Evolutionary conservation across 2,888 invertebrate genomes (phyloP), one percentile per base, ranked within the genome.

Genomic region (Hetaerina titia): DNA sequence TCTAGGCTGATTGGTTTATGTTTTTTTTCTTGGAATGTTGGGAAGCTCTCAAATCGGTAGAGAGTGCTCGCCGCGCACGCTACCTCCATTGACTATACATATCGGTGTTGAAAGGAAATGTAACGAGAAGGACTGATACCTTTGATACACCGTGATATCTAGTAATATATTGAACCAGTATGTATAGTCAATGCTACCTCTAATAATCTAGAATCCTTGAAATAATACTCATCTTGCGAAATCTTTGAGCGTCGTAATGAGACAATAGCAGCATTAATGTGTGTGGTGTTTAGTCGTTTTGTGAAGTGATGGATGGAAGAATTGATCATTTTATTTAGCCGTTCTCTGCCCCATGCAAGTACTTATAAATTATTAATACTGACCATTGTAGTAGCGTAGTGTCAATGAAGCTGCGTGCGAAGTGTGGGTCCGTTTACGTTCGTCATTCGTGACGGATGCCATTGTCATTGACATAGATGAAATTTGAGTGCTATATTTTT

Each of bases 31-130:
- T 74, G 64, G 92, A 92, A 92, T 92, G 92, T 56, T 92, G 92
- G 92, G 92, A 92, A 92, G 69, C 69, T 92, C 92, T 92, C 92
- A 92, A 92, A 92, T 92, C 92, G 64, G 92, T 92, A 92, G 92
- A 69, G 92, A 74, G 92, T 69, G 92, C 92, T 69, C 92, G 92
- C 92, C 92, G 92, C 92, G 92, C 92, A 92, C 92, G 92, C 92
- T 92, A 92, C 92, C 92, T 92, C 92, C 92, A 92, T 92, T 92
- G 92, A 92, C 92, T 92, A 92, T 92, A 92, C 92, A 92, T 92
- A 92, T 92, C 92, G 64, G 92, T 92, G 92, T 74, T 69, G 56
- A 19, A 92, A 69, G 89, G 89, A 89, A 69, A 92, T 92, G 92
- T 92, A 89, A 89, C 64, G 92, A 69, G 92, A 92, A 92, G 92